Evolutionary conservation across 2,797 vertebrate genomes (phyloP), one percentile per base, ranked within the genome.

Genomic region (Acipenser ruthenus): DNA sequence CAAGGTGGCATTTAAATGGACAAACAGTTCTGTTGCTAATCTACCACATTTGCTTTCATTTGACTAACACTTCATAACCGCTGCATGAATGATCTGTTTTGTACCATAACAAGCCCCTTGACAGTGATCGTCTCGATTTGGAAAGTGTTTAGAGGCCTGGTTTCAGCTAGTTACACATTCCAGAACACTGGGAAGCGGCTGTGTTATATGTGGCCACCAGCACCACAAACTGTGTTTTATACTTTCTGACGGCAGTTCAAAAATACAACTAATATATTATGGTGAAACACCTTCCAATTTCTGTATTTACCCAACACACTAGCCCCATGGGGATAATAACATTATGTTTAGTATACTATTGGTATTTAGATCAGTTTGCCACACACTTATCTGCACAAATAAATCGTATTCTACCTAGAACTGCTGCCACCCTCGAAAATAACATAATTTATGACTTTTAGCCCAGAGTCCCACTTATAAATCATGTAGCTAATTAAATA

Each of bases 81-180:
- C 49, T 50, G 49, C 37, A 65, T 10, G 50, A 50, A 66, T 65
- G 60, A 68, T 7, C 13, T 73, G 71, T 75, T 79, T 77, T 52
- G 51, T 74, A 75, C 65, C 67, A 74, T 86, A 84, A 75, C 80
- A 72, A 76, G 72, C 79, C 80, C 80, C 80, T 66, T 71, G 80
- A 72, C 72, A 70, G 79, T 68, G 72, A 78, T 76, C 73, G 69
- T 75, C 78, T 73, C 71, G 73, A 72, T 71, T 66, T 70, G 72
- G 69, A 80, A 77, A 77, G 51, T 64, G 56, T 68, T 67, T 58
- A 73, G 68, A 79, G 74, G 68, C 65, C 77, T 75, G 74, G 69
- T 72, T 76, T 79, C 69, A 67, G 62, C 69, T 68, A 62, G n/a
- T 79, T 78, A 78, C 77, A 83, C 67, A 79, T 72, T 81, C 78